These are phyloP conservation scores for Periophthalmus modestus DNA, from an alignment of 2,113 vertebrate genomes.

Conservation along the genomic window DNA sequence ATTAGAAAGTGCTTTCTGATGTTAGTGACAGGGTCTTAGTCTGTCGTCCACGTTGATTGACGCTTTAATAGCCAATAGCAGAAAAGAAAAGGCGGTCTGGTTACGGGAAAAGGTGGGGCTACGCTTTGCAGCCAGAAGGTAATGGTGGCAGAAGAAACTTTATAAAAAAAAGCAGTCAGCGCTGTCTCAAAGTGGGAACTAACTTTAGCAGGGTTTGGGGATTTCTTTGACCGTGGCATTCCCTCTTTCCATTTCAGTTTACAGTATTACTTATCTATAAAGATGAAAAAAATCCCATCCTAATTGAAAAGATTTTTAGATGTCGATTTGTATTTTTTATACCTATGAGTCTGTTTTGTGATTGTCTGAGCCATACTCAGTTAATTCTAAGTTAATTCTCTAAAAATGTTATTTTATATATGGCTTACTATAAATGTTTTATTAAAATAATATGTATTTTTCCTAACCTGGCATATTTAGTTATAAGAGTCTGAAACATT, in stretches of 20 bases:
- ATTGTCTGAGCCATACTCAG: background rate
- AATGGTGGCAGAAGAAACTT: conserved; percentile 61
- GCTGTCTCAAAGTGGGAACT: conserved; percentile 45
- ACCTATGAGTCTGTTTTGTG: background rate
- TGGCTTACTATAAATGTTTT: too few species aligned
- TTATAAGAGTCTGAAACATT: too few species aligned
- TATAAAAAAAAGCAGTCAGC: conserved; percentile 12
- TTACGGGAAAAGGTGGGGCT: conserved; percentile 80
- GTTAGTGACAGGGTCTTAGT: conserved; percentile 60
- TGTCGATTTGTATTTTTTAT: too few species aligned
- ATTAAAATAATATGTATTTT: too few species aligned
- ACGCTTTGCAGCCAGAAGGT: conserved; percentile 49
- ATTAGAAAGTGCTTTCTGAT: conserved; percentile 36
- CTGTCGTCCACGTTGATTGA: conserved; percentile 50
- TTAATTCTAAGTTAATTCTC: background rate
- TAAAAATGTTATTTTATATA: background rate
- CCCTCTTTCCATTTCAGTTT: too few species aligned
- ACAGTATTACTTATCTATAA: background rate
- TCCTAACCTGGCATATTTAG: too few species aligned
- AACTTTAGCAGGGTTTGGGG: conserved; percentile 5
- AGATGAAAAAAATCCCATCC: too few species aligned
- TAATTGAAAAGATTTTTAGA: too few species aligned
- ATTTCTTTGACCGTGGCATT: background rate
- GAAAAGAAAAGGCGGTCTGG: conserved; percentile 63
- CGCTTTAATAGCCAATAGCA: conserved; percentile 56